Evolutionary conservation across 2,113 vertebrate species (phyloP).

Genomic region (Conger conger): DNA sequence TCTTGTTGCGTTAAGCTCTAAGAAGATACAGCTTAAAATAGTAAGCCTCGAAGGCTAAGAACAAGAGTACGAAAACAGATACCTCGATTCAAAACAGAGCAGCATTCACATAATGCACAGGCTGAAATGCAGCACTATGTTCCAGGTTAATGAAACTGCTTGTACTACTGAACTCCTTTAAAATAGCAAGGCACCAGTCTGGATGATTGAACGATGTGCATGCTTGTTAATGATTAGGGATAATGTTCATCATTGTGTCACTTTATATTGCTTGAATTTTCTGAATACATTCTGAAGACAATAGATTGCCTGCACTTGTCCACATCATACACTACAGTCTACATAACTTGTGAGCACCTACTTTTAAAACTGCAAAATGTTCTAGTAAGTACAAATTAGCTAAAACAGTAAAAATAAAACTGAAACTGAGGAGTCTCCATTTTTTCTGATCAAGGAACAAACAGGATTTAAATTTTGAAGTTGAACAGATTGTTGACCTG

Average conservation of each 20-base stretch:
- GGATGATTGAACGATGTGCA: background rate
- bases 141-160: background rate
- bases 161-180: background rate
- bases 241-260: background rate
- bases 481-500: background rate
- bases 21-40: constrained; percentile 27
- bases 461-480: too few relatives aligned
- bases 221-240: constrained; percentile 13
- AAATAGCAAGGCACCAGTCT: background rate
- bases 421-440: too few relatives aligned
- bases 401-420: too few relatives aligned
- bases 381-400: too few relatives aligned
- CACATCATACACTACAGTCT: background rate
- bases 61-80: constrained; percentile 22
- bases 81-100: constrained; percentile 12
- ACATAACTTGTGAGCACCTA: too few relatives aligned
- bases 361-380: too few relatives aligned
- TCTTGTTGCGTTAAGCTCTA: constrained; percentile 34
- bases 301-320: background rate
- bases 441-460: too few relatives aligned
- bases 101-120: background rate
- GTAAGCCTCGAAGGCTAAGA: background rate
- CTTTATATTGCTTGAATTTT: background rate
- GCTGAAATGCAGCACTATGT: background rate
- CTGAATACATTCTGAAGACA: background rate